Evolutionary conservation across 1,140 invertebrate species (phyloP).

Genomic region (Planococcus citri): DNA sequence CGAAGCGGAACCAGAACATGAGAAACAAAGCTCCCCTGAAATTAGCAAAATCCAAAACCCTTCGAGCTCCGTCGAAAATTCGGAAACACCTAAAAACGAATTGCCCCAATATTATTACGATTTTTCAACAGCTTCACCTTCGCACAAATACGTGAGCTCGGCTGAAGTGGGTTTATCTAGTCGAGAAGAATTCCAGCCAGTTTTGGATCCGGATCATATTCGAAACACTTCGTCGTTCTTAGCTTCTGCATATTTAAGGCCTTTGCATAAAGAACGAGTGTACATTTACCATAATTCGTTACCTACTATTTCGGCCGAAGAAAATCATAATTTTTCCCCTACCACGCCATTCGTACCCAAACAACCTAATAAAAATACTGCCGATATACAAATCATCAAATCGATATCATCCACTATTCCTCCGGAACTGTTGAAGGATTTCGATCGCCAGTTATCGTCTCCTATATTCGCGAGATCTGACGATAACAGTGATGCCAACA

Average conservation of each 20-base stretch:
- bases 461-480: background rate
- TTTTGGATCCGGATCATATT: background rate
- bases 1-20: background rate
- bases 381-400: background rate
- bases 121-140: background rate
- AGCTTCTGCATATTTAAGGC: background rate
- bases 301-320: background rate
- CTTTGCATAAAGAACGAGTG: conserved; percentile 3
- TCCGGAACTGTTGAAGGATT: conserved; percentile 4
- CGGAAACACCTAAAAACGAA: background rate
- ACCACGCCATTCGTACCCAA: background rate
- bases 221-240: background rate
- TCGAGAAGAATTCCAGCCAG: background rate
- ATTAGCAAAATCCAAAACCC: background rate
- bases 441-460: background rate
- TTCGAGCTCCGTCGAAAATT: background rate
- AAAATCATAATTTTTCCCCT: background rate
- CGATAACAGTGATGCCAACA: background rate
- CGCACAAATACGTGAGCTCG: background rate
- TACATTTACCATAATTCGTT: conserved; percentile 1
- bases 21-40: background rate
- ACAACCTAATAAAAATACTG: background rate
- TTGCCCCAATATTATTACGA: conserved; percentile 8
- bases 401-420: conserved; percentile 13
- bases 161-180: background rate